phyloP scores from a whole-genome alignment of 2,113 vertebrate species.

The Terrapene triunguis region DNA sequence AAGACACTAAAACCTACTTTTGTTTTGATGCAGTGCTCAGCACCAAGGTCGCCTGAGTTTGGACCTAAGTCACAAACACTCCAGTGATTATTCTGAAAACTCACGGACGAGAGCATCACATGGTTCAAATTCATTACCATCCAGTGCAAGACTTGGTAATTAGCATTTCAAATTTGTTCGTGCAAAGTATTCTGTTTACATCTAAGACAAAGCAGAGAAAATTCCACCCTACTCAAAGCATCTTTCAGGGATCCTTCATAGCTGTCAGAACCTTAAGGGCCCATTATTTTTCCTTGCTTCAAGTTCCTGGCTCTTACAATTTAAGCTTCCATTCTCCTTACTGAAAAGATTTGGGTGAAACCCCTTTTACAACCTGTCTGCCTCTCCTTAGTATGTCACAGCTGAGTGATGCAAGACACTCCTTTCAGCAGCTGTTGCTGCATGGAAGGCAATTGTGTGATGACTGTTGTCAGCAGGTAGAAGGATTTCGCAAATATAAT shows the following conservation, averaged over 20 bases:
- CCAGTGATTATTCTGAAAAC: constrained; percentile 84
- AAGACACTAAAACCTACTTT: background rate
- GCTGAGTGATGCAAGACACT: background rate
- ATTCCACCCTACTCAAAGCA: background rate
- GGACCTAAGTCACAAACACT: constrained; percentile 91
- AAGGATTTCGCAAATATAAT: background rate
- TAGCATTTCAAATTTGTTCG: background rate
- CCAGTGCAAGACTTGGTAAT: constrained; percentile 91
- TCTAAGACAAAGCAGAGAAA: background rate
- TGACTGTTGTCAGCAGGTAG: background rate
- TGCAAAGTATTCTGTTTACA: background rate
- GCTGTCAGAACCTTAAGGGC: background rate
- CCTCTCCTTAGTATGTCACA: background rate
- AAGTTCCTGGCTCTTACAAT: background rate
- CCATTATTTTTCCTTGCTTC: background rate
- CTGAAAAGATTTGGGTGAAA: background rate
- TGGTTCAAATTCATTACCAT: constrained; percentile 93
- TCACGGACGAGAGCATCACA: constrained; percentile 85
- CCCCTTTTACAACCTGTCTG: background rate
- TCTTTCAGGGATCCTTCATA: background rate
- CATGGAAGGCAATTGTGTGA: background rate
- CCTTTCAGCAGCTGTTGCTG: background rate
- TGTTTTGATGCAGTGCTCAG: constrained; percentile 84
- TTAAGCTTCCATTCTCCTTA: background rate
- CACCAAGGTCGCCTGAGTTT: constrained; percentile 93